phyloP scores from a whole-genome alignment of 2,113 vertebrate species.

The Oxyruncus cristatus region DNA sequence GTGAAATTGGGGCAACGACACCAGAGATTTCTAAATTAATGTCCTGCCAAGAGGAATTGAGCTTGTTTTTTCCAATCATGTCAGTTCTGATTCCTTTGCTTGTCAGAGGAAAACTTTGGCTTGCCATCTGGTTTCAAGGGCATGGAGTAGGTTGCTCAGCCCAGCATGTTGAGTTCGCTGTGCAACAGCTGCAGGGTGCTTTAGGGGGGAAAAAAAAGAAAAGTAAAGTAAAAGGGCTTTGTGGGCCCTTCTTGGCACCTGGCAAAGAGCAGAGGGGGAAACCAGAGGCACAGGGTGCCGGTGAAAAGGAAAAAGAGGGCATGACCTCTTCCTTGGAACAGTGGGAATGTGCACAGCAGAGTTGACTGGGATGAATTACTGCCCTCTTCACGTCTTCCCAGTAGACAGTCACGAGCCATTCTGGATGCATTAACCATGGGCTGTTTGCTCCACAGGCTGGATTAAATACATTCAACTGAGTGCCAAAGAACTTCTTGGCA shows the following conservation, averaged over 20 bases:
- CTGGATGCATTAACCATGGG: not conserved
- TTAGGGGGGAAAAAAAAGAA: rapidly evolving
- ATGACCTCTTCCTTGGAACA: not conserved
- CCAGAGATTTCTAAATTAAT: slow-evolving; percentile 51
- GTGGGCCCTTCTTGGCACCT: not conserved
- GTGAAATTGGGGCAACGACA: slow-evolving; percentile 13
- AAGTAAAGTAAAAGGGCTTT: not conserved
- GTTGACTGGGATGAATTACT: not conserved
- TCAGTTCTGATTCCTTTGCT: slow-evolving; percentile 38
- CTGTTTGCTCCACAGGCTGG: not conserved
- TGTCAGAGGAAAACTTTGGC: not conserved
- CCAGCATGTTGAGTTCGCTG: not conserved
- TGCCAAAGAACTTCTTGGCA: not conserved
- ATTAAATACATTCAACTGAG: not conserved
- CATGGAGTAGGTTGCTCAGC: not conserved
- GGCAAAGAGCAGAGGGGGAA: not conserved
- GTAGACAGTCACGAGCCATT: not conserved
- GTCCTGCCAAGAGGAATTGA: slow-evolving; percentile 48
- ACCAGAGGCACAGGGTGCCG: not conserved
- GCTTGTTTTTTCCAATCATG: not conserved
- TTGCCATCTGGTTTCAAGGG: slow-evolving; percentile 9
- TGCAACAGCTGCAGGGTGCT: not conserved
- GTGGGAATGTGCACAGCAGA: not conserved
- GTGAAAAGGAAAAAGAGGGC: not conserved
- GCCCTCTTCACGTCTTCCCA: not conserved